Conservation (phyloP, 2,797 vertebrate genomes). For the Myotis findleyi region DNA sequence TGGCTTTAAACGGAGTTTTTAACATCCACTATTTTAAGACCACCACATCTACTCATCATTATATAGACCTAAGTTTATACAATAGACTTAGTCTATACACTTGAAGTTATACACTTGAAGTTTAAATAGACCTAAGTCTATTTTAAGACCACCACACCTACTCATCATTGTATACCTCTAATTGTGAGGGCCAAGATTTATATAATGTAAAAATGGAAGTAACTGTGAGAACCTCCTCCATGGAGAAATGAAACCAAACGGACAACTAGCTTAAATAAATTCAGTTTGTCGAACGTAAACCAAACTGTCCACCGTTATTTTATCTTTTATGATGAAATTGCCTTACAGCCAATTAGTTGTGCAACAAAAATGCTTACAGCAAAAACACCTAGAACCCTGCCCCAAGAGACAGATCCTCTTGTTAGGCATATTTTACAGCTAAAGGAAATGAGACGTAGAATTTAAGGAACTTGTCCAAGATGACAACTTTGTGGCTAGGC, state of each 20-base stretch:
- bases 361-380: neutral
- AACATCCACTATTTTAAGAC: neutral
- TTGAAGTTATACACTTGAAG: too few species aligned
- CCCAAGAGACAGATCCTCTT: neutral
- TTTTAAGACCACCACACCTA: neutral
- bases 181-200: neutral
- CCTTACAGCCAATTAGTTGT: neutral
- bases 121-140: too few species aligned
- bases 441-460: neutral
- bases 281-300: neutral
- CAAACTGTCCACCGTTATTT: neutral
- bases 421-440: neutral
- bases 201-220: neutral
- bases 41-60: neutral
- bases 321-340: neutral
- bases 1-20: neutral
- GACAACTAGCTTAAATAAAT: neutral
- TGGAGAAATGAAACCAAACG: neutral
- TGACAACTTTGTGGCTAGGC: neutral
- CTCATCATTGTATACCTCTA: neutral
- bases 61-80: neutral
- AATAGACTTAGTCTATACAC: too few species aligned
- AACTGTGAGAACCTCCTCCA: neutral
- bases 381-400: neutral
- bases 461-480: neutral